phyloP scores from a whole-genome alignment of 2,113 vertebrate species.

The Chaetodon auriga region DNA sequence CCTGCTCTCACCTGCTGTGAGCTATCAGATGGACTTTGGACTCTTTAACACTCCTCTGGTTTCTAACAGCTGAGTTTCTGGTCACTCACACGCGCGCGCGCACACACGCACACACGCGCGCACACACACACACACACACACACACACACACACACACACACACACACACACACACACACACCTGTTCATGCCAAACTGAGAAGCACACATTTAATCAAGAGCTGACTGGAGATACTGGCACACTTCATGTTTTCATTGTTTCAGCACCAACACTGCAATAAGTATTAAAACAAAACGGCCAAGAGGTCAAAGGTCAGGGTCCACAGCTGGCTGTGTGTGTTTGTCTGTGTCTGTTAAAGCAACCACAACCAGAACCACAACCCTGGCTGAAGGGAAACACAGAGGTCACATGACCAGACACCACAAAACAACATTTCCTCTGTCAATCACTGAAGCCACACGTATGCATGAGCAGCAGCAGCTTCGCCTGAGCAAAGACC shows the following conservation, averaged over 20 bases:
- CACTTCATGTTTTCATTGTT: too few species aligned
- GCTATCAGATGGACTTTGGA: conserved; percentile 22
- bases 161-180: too few species aligned
- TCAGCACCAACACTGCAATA: background rate
- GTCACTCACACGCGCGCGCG: background rate
- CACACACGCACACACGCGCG: background rate
- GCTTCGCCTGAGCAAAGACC: background rate
- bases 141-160: too few species aligned
- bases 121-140: too few species aligned
- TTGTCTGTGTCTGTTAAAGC: background rate
- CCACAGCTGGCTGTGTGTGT: background rate
- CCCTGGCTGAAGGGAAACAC: background rate
- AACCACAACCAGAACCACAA: background rate
- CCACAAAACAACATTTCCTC: conserved; percentile 23
- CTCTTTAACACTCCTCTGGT: conserved; percentile 4
- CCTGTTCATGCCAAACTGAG: too few species aligned
- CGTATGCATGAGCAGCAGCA: background rate
- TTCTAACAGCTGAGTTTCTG: background rate
- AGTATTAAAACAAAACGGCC: background rate
- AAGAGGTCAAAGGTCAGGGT: conserved; percentile 12
- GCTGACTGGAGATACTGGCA: too few species aligned
- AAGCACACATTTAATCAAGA: background rate
- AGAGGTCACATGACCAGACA: conserved; percentile 50
- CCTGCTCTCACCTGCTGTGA: conserved; percentile 6
- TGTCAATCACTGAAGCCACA: background rate